Evolutionary conservation across 1,140 invertebrate species (phyloP).

Genomic region (Heliconius nattereri): DNA sequence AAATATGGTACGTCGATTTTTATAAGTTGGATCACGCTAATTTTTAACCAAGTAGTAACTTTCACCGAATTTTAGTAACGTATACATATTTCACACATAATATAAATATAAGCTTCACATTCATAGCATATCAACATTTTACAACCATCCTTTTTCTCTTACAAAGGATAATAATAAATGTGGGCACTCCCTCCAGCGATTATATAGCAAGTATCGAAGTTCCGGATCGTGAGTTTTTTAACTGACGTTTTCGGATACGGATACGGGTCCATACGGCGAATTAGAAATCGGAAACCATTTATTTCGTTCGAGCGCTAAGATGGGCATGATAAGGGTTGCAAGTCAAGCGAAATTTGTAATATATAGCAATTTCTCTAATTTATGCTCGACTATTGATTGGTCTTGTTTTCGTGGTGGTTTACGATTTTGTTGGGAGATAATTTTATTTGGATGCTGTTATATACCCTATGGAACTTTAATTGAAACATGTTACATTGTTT

Average conservation of each 20-base stretch:
- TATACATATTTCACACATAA: background rate
- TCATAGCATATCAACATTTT: constrained; percentile 34
- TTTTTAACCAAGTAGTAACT: too few species aligned
- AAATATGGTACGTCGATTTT: too few species aligned
- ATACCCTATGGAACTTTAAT: too few species aligned
- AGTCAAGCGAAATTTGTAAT: constrained; percentile 30
- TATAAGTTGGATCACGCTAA: too few species aligned
- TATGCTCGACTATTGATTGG: constrained; percentile 11
- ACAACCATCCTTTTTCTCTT: constrained; percentile 52
- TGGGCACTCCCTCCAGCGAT: constrained; percentile 51
- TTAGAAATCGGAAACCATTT: constrained; percentile 50
- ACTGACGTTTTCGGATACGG: constrained; percentile 42
- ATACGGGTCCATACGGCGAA: constrained; percentile 46
- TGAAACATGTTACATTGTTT: too few species aligned
- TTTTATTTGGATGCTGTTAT: background rate
- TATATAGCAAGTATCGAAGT: constrained; percentile 53
- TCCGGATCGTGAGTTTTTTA: constrained; percentile 48
- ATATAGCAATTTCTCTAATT: constrained; percentile 25
- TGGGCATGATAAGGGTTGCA: constrained; percentile 27
- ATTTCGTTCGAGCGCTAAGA: constrained; percentile 43
- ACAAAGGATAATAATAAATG: constrained; percentile 72
- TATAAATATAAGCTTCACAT: background rate
- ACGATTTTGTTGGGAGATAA: background rate
- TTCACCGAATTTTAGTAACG: too few species aligned
- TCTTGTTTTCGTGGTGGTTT: background rate